Evolutionary conservation across 2,113 vertebrate species (phyloP), one percentile per base, ranked within the genome.

Genomic region (Toxotes jaculatrix): DNA sequence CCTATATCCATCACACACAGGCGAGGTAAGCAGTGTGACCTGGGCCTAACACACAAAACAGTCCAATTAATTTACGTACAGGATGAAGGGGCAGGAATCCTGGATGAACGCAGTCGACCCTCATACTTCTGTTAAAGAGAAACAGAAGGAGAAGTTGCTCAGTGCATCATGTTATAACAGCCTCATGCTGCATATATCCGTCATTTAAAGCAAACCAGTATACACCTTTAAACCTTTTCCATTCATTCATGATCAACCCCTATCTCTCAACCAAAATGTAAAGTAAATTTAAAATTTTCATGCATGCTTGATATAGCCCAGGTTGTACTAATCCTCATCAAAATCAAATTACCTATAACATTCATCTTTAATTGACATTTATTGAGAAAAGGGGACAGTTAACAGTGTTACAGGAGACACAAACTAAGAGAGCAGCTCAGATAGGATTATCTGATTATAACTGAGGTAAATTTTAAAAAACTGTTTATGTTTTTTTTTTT

Each of bases 71-170:
- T 83, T 70, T 83, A 94, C 94, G 82, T 94, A 95, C 95, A 71
- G 49, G 88, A 74, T 38, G 81, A 1, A 32, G 88, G 88, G 7
- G 88, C 89, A 32, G 94, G 95, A 40, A 95, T 94, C 86, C 90
- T 92, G 57, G 94, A 95, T 10, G 90, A 91, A 55, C 92, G 93
- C 11, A 89, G 76, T 34, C 89, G 87, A 63, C 85, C 79, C 10
- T 92, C 89, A 40, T 89, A 91, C 78, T 90, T 94, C 94, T 95
- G 65, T 14, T 47, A 56, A 32, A 55, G 47, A 74, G 16, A 60
- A 36, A 74, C 10, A 19, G 34, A 59, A 12, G 36, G 36, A 17
- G n/a, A 13, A 6, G 43, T 47, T 47, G 27, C 5, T 32, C 16
- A 64, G 21, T 12, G 7, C 19, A n/a, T 6, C 49, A 51, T 23